Evolutionary conservation across 2,888 invertebrate genomes (phyloP), one percentile per base, ranked within the genome.

Genomic region (Orchesellides sinensis): DNA sequence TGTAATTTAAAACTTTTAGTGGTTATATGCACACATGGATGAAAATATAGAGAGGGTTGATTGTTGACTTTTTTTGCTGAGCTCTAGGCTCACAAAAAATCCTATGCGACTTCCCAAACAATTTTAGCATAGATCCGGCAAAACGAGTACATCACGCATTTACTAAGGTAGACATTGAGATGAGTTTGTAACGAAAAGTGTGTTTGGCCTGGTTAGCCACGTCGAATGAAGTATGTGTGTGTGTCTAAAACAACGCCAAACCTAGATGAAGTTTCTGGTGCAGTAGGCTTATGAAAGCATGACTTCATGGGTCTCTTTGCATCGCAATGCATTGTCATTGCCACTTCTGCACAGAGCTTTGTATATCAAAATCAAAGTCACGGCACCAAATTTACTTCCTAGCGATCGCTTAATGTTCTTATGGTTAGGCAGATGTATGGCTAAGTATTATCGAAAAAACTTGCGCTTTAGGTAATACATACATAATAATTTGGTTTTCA

Each of bases 161-260:
- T 56, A 14, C 2, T n/a, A 25, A 25, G 23, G 21, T 23, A 23
- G 21, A 10, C 25, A 47, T 40, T 56, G 40, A 49, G 29, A 32
- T 45, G 21, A 40, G 40, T 40, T 29, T n/a, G 27, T 25, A 61
- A 49, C 21, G 29, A 54, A 49, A 73, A 29, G 65, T 66, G 74
- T 74, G 74, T 66, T 65, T 75, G 74, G 65, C 74, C 74, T 75
- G 74, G 74, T 75, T 75, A 65, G 63, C 19, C 73, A 35, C 73
- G 17, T 63, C 73, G 63, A 73, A 63, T 56, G 32, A 61, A 56
- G 59, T 29, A 49, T 29, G 59, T 40, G 1, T 25, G 6, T 6
- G 40, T 8, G 40, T 40, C 40, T 40, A 40, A 40, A 40, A 47
- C 32, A 32, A 10, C 32, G 10, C 19, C 54, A 5, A 8, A 17